Base-by-base conservation (phyloP, 1,140 invertebrate genomes). In the Aphelinus atriplicis region DNA sequence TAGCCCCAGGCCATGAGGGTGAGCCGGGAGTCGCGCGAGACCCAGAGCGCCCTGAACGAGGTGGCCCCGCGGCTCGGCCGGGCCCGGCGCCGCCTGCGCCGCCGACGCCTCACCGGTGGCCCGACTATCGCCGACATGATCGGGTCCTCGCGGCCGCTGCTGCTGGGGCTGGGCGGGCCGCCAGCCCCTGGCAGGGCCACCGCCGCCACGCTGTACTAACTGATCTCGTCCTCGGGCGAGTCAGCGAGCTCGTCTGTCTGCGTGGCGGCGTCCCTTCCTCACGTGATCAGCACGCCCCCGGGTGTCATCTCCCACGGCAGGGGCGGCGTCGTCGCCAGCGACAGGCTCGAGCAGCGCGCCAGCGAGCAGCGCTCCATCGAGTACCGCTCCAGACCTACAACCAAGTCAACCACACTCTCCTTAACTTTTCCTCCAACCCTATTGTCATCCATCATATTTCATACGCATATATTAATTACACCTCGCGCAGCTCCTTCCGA, bases 171-270 rank as follows among this genome's bases (percentile, higher is more conserved):
- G 4, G 51, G 51, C 9, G 51, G 51, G 51, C 51, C 51, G 51
- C 4, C 9, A 4, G 51, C 9, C 57, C 48, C 64, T 56, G 43
- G 56, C 63, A 42, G 61, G 70, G 55, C n/a, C 80, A 60, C 67
- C 82, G 84, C 85, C 86, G 82, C 86, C 86, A 88, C 86, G 84
- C 85, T 79, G 77, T 86, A 88, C 84, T 87, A 88, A 87, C 85
- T 88, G 77, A 80, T 76, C 56, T 83, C 78, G 4, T 72, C 69
- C 6, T 76, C 68, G 62, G 83, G 81, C 46, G 84, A 85, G 76
- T 80, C 80, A 60, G 78, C 57, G 53, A 77, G 63, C 74, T 86
- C 83, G 70, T 86, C 85, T 55, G 85, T 87, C 76, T 86, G 85
- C 83, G 86, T 87, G 86, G 85, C 84, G 84, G 82, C 84, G 81